Percentiles rank a stretch among this genome's conserved stretches.
These are phyloP conservation scores for Scolopax rusticola DNA, from an alignment of 2,797 vertebrate genomes.

Conservation along the genomic window DNA sequence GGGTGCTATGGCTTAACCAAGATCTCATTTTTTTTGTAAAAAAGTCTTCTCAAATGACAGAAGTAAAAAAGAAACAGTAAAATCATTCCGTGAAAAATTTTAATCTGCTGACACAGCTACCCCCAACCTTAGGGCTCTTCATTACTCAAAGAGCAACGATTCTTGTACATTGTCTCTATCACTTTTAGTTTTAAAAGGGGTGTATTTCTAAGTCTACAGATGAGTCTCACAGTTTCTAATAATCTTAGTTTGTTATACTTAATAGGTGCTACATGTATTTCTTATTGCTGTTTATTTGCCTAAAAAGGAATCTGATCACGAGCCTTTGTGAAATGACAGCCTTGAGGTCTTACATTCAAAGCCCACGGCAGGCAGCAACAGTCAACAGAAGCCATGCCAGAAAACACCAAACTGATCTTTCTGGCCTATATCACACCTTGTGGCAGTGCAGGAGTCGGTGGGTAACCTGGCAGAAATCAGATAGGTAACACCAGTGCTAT, in stretches of 20 bases:
- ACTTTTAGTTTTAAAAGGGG: neutral
- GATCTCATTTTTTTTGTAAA: neutral
- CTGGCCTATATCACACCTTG: neutral
- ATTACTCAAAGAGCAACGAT: neutral
- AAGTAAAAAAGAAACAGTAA: neutral
- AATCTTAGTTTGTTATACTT: neutral
- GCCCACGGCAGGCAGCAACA: neutral
- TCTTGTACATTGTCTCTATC: neutral
- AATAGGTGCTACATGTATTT: neutral
- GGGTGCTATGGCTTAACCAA: neutral
- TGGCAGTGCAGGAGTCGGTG: neutral
- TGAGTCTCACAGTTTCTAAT: neutral
- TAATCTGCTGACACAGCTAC: neutral
- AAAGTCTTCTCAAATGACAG: neutral
- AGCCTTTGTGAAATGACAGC: neutral
- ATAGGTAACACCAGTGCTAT: rapidly evolving
- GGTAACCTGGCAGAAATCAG: neutral
- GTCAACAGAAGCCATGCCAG: neutral
- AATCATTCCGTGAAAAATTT: neutral
- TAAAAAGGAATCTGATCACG: neutral
- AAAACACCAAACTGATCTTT: neutral
- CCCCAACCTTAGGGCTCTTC: neutral
- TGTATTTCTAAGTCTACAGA: neutral
- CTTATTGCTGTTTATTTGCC: neutral
- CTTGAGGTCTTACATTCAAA: neutral